Evolutionary conservation across 2,797 vertebrate genomes (phyloP).

Genomic region (Simalia tracyae): DNA sequence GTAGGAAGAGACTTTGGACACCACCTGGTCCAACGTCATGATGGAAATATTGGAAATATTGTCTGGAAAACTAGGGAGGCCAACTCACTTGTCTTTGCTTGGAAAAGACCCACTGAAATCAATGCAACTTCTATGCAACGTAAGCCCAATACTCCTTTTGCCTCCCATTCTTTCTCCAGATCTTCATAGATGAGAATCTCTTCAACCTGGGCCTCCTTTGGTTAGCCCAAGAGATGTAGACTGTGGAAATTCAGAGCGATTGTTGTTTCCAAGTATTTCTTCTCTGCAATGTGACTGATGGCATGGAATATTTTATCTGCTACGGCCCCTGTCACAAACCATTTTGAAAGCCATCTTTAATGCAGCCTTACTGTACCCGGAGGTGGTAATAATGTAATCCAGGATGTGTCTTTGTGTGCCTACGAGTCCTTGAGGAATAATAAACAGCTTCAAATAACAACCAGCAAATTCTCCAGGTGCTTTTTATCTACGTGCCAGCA

Average conservation of each 20-base stretch:
- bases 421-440: conserved; percentile 56
- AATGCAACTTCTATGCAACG: too few relatives aligned
- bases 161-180: too few relatives aligned
- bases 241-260: not conserved
- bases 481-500: conserved; percentile 45
- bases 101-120: too few relatives aligned
- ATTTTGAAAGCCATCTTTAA: conserved; percentile 56
- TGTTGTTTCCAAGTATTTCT: conserved; percentile 35
- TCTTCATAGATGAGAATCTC: not conserved
- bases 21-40: too few relatives aligned
- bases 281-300: conserved; percentile 35
- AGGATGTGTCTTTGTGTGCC: conserved; percentile 36
- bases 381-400: conserved; percentile 39
- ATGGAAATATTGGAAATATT: too few relatives aligned
- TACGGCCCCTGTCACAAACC: conserved; percentile 48
- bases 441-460: conserved; percentile 64
- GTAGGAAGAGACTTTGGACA: too few relatives aligned
- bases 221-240: conserved; percentile 27
- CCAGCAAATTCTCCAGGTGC: conserved; percentile 51
- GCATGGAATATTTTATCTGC: conserved; percentile 35
- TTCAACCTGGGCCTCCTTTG: conserved; percentile 14
- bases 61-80: too few relatives aligned
- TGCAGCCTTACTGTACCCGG: conserved; percentile 52
- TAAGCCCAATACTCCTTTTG: too few relatives aligned
- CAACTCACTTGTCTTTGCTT: too few relatives aligned